Evolutionary conservation across 2,797 vertebrate species (phyloP).

Genomic region (Holocentrus rufus): DNA sequence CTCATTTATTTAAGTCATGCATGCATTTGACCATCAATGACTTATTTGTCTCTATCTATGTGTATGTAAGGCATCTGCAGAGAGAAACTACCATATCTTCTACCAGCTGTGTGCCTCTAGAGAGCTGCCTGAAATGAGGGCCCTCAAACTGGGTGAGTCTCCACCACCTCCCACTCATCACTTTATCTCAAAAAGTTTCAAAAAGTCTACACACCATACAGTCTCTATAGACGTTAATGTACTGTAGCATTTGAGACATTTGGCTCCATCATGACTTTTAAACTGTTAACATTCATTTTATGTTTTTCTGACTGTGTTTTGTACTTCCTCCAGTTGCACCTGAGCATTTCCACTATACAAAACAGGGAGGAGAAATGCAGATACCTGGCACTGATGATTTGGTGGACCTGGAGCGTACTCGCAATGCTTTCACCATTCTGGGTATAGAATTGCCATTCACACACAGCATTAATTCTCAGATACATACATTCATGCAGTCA

Average conservation of each 20-base stretch:
- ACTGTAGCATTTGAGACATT: neutral
- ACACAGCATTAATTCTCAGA: neutral
- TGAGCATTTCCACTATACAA: slow-evolving; percentile 83
- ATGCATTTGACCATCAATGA: neutral
- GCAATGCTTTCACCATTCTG: slow-evolving; percentile 79
- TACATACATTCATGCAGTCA: neutral
- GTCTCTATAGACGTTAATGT: neutral
- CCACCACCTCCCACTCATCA: neutral
- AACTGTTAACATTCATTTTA: neutral
- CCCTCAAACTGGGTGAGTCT: slow-evolving; percentile 79
- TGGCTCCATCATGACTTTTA: too few relatives aligned
- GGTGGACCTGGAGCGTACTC: slow-evolving; percentile 79
- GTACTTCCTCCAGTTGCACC: slow-evolving; percentile 70
- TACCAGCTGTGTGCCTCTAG: slow-evolving; percentile 87
- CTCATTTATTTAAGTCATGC: neutral
- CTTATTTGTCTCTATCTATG: neutral
- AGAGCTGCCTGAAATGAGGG: slow-evolving; percentile 81
- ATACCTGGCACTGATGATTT: slow-evolving; percentile 75
- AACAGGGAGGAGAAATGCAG: slow-evolving; percentile 74
- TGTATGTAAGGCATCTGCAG: slow-evolving; percentile 71
- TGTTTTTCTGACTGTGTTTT: neutral
- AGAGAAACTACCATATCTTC: slow-evolving; percentile 88
- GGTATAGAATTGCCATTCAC: slow-evolving; percentile 67
- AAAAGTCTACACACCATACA: neutral
- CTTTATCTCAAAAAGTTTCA: neutral